Conservation (phyloP, 2,113 vertebrate genomes). For the Heliornis fulica region DNA sequence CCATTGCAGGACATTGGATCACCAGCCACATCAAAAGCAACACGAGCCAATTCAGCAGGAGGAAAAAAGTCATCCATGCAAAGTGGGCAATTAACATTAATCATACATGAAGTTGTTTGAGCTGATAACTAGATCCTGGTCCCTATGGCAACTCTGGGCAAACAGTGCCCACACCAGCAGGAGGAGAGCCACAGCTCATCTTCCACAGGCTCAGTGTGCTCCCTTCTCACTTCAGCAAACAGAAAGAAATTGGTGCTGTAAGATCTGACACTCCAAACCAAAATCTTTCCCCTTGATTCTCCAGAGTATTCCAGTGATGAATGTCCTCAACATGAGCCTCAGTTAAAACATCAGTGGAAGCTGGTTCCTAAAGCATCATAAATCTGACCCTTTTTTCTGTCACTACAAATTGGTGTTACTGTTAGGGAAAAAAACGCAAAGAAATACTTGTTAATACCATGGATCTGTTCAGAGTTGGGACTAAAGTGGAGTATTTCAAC, state of each 20-base stretch:
- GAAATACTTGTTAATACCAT: not conserved
- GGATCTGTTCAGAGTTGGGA: not conserved
- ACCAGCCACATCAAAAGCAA: conserved; percentile 72
- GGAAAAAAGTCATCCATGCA: conserved; percentile 61
- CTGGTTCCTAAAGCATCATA: not conserved
- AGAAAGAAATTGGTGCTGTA: not conserved
- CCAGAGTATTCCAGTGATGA: not conserved
- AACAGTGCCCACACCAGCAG: not conserved
- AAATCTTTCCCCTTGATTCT: accelerated
- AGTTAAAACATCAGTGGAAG: accelerated
- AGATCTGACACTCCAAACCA: not conserved
- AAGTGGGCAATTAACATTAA: conserved; percentile 77
- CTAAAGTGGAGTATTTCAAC: not conserved
- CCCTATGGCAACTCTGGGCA: conserved; percentile 24
- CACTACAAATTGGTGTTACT: accelerated
- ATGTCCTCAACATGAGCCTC: not conserved
- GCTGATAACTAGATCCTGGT: conserved; percentile 51
- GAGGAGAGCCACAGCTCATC: not conserved
- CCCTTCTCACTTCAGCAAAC: not conserved
- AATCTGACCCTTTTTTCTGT: not conserved
- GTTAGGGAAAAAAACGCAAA: not conserved
- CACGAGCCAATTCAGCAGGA: conserved; percentile 65
- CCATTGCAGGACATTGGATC: conserved; percentile 66
- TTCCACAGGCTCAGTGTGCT: not conserved
- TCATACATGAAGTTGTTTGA: conserved; percentile 69